Conservation (phyloP, 2,888 invertebrate species). For the Cantharis rustica region DNA sequence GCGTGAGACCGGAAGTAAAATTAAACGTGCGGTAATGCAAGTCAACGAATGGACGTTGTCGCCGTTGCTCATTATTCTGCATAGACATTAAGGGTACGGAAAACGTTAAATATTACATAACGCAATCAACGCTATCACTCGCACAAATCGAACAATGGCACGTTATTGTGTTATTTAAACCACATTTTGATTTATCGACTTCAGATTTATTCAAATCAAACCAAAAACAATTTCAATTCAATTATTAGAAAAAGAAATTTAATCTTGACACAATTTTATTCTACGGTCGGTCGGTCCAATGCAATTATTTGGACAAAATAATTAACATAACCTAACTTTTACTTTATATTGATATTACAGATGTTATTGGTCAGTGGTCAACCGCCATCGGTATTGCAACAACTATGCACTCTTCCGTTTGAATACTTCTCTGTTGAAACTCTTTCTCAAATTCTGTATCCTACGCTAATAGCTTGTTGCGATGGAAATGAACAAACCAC, state of each 20-base stretch:
- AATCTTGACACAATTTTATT: neutral
- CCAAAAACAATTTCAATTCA: neutral
- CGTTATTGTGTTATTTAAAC: constrained; percentile 21
- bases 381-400: constrained; percentile 80
- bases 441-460: constrained; percentile 74
- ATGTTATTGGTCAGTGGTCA: constrained; percentile 75
- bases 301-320: neutral
- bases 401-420: constrained; percentile 82
- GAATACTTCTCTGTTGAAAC: constrained; percentile 80
- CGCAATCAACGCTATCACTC: constrained; percentile 21
- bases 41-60: constrained; percentile 20
- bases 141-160: constrained; percentile 9
- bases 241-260: neutral
- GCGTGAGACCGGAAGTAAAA: constrained; percentile 36
- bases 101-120: constrained; percentile 18
- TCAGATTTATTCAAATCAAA: neutral
- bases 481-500: constrained; percentile 70
- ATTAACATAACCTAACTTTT: neutral
- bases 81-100: constrained; percentile 16
- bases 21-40: constrained; percentile 36
- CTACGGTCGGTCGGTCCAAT: too few species aligned
- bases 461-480: constrained; percentile 77
- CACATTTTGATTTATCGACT: constrained; percentile 19
- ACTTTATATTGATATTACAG: constrained; percentile 55
- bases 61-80: constrained; percentile 24